These are phyloP conservation scores for Caenorhabditis japonica DNA, from an alignment of 2,888 invertebrate species.

Conservation along the genomic window DNA sequence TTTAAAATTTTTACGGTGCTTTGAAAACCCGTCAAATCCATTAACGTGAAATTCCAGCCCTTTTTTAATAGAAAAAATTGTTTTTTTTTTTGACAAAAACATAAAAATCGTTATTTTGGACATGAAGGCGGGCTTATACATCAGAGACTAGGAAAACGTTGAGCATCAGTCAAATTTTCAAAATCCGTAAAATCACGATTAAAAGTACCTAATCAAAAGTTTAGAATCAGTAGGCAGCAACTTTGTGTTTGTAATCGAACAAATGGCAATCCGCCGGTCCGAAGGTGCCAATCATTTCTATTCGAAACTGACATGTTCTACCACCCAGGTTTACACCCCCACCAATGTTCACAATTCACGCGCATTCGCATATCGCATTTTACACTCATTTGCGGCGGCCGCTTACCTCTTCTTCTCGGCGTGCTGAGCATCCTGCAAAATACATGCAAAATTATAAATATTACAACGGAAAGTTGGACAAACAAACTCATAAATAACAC, in stretches of 20 bases:
- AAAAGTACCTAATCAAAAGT: too few species aligned
- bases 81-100: too few species aligned
- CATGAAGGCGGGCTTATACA: too few species aligned
- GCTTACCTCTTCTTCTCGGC: conserved; percentile 23
- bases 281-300: conserved; percentile 49
- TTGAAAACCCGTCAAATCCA: too few species aligned
- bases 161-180: too few species aligned
- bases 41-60: too few species aligned
- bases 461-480: background rate
- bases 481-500: conserved; percentile 14
- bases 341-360: conserved; percentile 11
- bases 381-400: conserved; percentile 37
- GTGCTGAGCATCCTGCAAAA: conserved; percentile 9
- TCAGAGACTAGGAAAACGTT: too few species aligned
- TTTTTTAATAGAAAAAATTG: too few species aligned
- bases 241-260: conserved; percentile 34
- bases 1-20: too few species aligned
- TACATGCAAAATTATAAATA: background rate
- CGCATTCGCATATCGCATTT: conserved; percentile 7
- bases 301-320: conserved; percentile 43
- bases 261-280: conserved; percentile 17
- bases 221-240: too few species aligned
- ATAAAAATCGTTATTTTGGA: too few species aligned
- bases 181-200: too few species aligned
- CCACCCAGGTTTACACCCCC: conserved; percentile 38